Percentiles rank a stretch among this genome's conserved stretches.
These are phyloP conservation scores for Telmatochromis brachygnathus DNA, from an alignment of 2,113 vertebrate genomes.

Conservation along the genomic window DNA sequence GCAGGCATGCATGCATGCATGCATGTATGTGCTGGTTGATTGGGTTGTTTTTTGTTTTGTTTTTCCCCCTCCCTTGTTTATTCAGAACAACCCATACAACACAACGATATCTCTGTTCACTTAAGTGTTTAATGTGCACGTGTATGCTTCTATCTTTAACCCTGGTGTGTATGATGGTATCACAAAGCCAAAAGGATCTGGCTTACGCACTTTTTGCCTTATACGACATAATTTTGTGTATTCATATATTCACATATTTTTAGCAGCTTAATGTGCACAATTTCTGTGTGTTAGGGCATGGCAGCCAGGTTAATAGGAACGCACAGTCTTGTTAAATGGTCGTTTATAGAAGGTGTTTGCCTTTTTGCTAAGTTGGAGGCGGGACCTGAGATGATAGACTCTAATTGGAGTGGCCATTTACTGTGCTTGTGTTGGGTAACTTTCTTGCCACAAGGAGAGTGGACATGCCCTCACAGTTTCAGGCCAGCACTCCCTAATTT, in stretches of 20 bases:
- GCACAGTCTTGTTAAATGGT: constrained; percentile 9
- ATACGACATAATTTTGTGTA: constrained; percentile 20
- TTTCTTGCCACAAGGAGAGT: not conserved
- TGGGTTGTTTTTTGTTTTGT: not conserved
- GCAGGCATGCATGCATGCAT: not conserved
- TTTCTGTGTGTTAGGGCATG: constrained; percentile 14
- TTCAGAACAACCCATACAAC: not conserved
- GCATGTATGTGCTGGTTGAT: not conserved
- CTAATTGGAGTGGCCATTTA: constrained; percentile 7
- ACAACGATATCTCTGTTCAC: not conserved
- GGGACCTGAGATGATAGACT: not conserved
- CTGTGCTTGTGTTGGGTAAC: not conserved
- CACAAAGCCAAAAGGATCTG: not conserved
- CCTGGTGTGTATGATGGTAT: not conserved
- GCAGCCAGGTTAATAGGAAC: constrained; percentile 29
- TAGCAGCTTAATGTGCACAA: constrained; percentile 47
- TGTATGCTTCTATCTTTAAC: constrained; percentile 32
- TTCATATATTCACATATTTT: constrained; percentile 45
- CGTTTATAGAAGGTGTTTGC: constrained; percentile 1
- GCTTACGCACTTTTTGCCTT: not conserved
- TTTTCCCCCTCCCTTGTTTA: not conserved
- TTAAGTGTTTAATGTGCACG: not conserved
- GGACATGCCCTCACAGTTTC: not conserved
- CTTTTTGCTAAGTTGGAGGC: not conserved
- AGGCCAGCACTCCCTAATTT: not conserved